Evolutionary conservation across 2,888 invertebrate genomes (phyloP).

Genomic region (Troides oblongomaculatus): DNA sequence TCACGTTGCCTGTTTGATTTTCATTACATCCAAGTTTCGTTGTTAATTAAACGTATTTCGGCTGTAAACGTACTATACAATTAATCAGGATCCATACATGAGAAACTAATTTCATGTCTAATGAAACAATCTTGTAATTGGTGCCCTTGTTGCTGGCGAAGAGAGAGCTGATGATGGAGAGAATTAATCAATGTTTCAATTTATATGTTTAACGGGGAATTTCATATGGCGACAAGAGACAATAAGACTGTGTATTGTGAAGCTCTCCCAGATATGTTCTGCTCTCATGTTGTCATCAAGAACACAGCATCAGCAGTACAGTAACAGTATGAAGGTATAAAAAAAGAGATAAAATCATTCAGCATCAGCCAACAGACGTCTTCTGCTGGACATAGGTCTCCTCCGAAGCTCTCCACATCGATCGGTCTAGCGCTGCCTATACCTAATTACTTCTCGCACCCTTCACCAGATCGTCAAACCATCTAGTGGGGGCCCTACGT

Average conservation of each 20-base stretch:
- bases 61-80: background rate
- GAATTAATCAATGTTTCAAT: background rate
- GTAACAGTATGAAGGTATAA: too few species aligned
- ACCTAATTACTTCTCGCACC: too few species aligned
- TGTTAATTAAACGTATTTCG: background rate
- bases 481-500: too few species aligned
- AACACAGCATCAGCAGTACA: too few species aligned
- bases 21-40: background rate
- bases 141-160: background rate
- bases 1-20: background rate
- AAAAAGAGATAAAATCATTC: too few species aligned
- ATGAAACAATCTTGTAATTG: constrained; percentile 16
- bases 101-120: constrained; percentile 14
- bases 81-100: constrained; percentile 2
- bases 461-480: too few species aligned
- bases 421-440: too few species aligned
- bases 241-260: background rate
- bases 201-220: background rate
- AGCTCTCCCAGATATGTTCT: too few species aligned
- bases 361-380: too few species aligned
- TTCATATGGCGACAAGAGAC: background rate
- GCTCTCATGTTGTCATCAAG: too few species aligned
- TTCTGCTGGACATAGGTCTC: too few species aligned
- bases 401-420: too few species aligned
- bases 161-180: background rate